phyloP scores from a whole-genome alignment of 2,797 vertebrate genomes.

The Pampus argenteus region DNA sequence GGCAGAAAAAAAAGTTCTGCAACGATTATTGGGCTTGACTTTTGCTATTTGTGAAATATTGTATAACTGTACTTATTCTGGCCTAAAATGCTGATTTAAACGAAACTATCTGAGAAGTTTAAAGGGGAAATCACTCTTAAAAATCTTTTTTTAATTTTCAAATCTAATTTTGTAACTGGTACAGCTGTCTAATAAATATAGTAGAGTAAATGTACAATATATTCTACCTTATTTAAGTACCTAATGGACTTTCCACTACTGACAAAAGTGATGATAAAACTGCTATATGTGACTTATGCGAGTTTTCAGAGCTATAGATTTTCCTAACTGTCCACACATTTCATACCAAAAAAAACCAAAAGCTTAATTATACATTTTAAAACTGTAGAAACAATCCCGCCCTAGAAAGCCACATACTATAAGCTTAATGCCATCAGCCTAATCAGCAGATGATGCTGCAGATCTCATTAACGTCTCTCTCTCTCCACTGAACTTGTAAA shows the following conservation, averaged over 20 bases:
- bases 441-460: not conserved
- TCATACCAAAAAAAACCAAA: not conserved
- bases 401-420: not conserved
- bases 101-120: not conserved
- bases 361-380: not conserved
- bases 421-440: constrained; percentile 8
- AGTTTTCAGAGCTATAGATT: not conserved
- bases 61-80: accelerated
- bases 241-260: not conserved
- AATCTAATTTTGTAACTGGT: not conserved
- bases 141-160: not conserved
- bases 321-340: not conserved
- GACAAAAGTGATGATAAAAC: not conserved
- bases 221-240: not conserved
- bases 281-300: not conserved
- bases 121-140: not conserved
- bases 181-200: not conserved
- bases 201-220: not conserved
- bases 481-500: not conserved
- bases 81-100: not conserved
- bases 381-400: not conserved
- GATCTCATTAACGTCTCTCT: not conserved
- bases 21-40: not conserved
- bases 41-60: not conserved
- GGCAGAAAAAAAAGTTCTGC: not conserved